Conservation (phyloP, 2,113 vertebrate species). For the Oncorhynchus gorbuscha region DNA sequence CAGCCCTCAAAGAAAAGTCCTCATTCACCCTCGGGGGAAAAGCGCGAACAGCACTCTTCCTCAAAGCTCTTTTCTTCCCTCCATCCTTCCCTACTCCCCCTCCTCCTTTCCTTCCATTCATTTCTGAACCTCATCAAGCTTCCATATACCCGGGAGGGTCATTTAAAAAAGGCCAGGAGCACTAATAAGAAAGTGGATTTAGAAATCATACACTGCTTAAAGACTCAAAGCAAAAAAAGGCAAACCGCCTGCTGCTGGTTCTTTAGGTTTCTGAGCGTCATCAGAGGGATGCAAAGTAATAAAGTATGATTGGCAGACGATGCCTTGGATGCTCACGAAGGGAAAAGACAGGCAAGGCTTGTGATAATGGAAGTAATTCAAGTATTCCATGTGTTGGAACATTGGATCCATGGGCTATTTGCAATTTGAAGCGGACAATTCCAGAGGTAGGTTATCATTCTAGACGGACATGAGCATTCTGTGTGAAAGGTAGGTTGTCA, state of each 20-base stretch:
- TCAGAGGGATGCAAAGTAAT: constrained; percentile 51
- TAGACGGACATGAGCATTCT: not conserved
- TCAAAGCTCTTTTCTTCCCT: constrained; percentile 17
- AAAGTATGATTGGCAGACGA: constrained; percentile 25
- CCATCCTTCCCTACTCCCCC: constrained; percentile 12
- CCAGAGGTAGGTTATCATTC: not conserved
- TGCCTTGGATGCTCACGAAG: not conserved
- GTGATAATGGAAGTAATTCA: not conserved
- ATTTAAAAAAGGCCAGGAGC: constrained; percentile 65
- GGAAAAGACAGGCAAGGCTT: not conserved
- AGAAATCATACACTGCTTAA: constrained; percentile 74
- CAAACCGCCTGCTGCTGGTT: constrained; percentile 37
- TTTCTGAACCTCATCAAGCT: constrained; percentile 54
- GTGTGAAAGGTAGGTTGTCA: not conserved
- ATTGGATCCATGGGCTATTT: not conserved
- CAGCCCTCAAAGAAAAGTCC: constrained; percentile 46
- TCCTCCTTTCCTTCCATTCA: constrained; percentile 24
- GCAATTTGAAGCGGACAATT: too few species aligned
- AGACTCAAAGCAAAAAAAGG: constrained; percentile 52
- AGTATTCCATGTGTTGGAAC: not conserved
- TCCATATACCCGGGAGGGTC: constrained; percentile 65
- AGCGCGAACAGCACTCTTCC: constrained; percentile 66
- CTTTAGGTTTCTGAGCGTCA: constrained; percentile 39
- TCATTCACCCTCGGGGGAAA: constrained; percentile 71
- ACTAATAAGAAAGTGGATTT: constrained; percentile 70